Base-by-base conservation (phyloP, 2,888 invertebrate species). In the Diplazon laetatorius region DNA sequence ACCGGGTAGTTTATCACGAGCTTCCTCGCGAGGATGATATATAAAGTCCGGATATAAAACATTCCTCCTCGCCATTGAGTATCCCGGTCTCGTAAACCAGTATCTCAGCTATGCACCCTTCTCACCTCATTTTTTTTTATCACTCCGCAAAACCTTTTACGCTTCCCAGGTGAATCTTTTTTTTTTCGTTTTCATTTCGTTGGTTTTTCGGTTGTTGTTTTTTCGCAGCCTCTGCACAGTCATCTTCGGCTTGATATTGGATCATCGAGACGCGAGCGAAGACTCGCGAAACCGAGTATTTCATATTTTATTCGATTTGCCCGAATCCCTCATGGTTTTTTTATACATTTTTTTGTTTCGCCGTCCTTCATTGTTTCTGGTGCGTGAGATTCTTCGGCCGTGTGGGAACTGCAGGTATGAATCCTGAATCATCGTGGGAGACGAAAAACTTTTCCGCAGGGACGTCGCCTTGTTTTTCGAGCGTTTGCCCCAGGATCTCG, bases 221-320 rank as follows among this genome's bases (percentile, higher is more conserved):
- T 30, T 30, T 30, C 30, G 30, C 30, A 6, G 30, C 2, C 30
- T 18, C 14, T 8, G 16, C 22, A 14, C 37, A 35, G 35, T 37
- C 39, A 48, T 50, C 14, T 14, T 18, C 5, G 16, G 14, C 6
- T 71, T 35, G 35, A 20, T 42, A 12, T 37, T 25, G 14, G 50
- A 37, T 10, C 30, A 50, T 52, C 50, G 46, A 46, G 18, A 44
- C 59, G 57, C 35, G 71, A 18, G 52, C 50, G 50, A 2, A 25
- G 68, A 35, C 46, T 48, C 59, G 42, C 10, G 30, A 52, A 14
- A 30, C 52, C 30, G 6, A 52, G 18, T 52, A 62, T 25, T 59
- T 48, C 68, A 60, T 60, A 74, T 60, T 74, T 74, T 74, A 74
- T 74, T 62, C 44, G 20, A 10, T 52, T 60, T 48, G 60, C 66